Evolutionary conservation across 2,797 vertebrate genomes (phyloP), one percentile per base, ranked within the genome.

Genomic region (Hyperoplus immaculatus): DNA sequence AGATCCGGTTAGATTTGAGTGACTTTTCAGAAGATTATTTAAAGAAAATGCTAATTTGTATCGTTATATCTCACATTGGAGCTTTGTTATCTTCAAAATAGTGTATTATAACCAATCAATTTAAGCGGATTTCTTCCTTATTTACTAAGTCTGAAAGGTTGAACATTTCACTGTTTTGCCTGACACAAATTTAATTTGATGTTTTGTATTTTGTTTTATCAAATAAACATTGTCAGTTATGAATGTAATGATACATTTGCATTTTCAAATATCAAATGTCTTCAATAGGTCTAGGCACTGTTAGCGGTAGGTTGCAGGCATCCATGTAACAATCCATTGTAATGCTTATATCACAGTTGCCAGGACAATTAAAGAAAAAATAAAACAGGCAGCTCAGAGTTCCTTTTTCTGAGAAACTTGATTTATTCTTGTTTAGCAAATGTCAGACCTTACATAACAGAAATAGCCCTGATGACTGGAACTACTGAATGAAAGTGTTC

Each of bases 371-470:
- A 57, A 36, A 36, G 53, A 36, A 15, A 6, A 6, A n/a, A 16
- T 10, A 21, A 61, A 67, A 63, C 57, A 62, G 45, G 50, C 60
- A 75, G 15, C 6, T 42, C 16, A 3, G 9, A 50, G 43, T 78
- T 74, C 65, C 42, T 42, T 43, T 60, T 75, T 46, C 47, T 21
- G 15, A 41, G 47, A 4, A 75, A 41, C 9, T 11, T 47, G 36
- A 73, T 47, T 13, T 5, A 42, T n/a, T 7, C 43, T 11, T 45
- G 6, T 45, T 29, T 29, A 29, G 29, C 29, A 54, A n/a, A 64
- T 53, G 29, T 41, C n/a, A 59, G 14, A 43, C 14, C 4, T 18
- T 2, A 8, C 56, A 49, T 13, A 41, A n/a, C 7, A 36, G 13
- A 18, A 63, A 16, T 49, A 29, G 2, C 4, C 16, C 36, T 0